These are phyloP conservation scores for Protodeltote pygarga DNA, from an alignment of 2,888 invertebrate species.

Conservation along the genomic window DNA sequence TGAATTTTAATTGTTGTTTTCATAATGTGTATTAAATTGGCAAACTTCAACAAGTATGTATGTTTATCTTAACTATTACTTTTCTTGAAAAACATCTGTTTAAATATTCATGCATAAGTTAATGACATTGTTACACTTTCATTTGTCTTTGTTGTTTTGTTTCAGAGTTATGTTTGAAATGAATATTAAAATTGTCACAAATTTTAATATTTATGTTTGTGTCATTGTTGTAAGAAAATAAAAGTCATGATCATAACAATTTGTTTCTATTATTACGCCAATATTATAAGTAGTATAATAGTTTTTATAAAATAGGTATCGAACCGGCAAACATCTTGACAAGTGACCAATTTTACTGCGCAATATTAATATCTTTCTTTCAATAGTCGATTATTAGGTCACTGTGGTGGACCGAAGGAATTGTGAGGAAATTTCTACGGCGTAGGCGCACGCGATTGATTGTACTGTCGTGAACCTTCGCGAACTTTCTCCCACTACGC, in stretches of 20 bases:
- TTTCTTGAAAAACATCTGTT: constrained; percentile 9
- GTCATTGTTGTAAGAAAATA: constrained; percentile 1
- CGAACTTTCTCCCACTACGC: no score
- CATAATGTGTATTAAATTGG: no score
- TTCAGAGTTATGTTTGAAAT: background rate
- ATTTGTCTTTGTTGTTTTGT: background rate
- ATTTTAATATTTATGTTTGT: background rate
- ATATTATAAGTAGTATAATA: background rate
- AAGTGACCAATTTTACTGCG: no score
- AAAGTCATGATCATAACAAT: constrained; percentile 1
- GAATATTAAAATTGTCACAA: no score
- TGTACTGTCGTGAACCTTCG: no score
- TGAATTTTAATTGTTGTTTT: constrained; percentile 6
- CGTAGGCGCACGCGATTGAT: no score
- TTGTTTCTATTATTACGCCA: background rate
- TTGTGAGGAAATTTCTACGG: no score
- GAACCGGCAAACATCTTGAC: no score
- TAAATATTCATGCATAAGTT: constrained; percentile 8
- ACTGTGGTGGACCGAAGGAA: no score
- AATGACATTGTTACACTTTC: background rate
- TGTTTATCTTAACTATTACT: background rate
- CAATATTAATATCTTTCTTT: no score
- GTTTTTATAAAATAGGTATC: background rate
- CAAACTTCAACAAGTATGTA: no score
- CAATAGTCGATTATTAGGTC: no score